These are phyloP conservation scores for Chromis chromis DNA, from an alignment of 2,797 vertebrate species.

Conservation along the genomic window DNA sequence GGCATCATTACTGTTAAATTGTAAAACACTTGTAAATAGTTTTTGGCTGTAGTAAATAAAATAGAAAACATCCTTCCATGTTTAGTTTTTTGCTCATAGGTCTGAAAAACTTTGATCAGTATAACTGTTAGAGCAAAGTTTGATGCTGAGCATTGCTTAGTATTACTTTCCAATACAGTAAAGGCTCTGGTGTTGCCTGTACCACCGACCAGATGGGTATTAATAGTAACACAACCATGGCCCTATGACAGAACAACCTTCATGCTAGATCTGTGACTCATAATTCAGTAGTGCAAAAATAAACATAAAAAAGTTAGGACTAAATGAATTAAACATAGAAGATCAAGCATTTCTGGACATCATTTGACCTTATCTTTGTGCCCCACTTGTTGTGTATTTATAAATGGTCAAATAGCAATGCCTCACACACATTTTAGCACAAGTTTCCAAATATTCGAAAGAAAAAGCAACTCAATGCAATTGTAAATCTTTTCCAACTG, in stretches of 20 bases:
- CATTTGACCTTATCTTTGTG: not conserved
- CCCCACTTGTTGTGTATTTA: not conserved
- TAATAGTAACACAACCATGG: conserved; percentile 76
- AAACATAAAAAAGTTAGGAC: conserved; percentile 44
- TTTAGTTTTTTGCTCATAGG: not conserved
- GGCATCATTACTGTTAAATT: too few species aligned
- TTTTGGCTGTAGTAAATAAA: not conserved
- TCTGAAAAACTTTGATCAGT: not conserved
- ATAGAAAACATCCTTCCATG: conserved; percentile 1
- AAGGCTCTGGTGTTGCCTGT: conserved; percentile 42
- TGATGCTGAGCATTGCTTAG: conserved; percentile 15
- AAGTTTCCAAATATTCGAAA: conserved; percentile 1
- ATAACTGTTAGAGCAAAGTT: not conserved
- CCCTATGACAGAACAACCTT: conserved; percentile 76
- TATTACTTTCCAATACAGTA: conserved; percentile 37
- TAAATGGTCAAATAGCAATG: conserved; percentile 1
- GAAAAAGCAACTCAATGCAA: not conserved
- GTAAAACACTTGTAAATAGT: not conserved
- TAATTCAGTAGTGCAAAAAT: conserved; percentile 65
- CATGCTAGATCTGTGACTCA: conserved; percentile 70
- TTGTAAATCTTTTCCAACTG: not conserved
- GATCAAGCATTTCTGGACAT: not conserved
- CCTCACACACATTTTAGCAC: not conserved
- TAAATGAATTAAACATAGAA: conserved; percentile 22
- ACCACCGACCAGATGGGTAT: conserved; percentile 68